These are phyloP conservation scores for Excalfactoria chinensis DNA, from an alignment of 2,113 vertebrate genomes.

Conservation along the genomic window DNA sequence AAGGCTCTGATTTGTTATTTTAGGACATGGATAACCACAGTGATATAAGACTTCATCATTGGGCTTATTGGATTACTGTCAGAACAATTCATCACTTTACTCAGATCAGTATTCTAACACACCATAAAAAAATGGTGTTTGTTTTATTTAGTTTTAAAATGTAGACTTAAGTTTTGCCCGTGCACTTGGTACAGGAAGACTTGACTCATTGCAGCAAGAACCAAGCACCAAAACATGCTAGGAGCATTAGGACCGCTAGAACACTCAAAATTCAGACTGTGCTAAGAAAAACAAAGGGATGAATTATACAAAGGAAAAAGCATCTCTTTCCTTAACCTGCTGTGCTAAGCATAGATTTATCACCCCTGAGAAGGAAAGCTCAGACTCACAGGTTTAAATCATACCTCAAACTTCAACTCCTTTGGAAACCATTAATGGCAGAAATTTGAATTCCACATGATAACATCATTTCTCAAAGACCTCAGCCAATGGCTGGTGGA, in stretches of 20 bases:
- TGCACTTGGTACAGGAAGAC: background rate
- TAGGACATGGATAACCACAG: background rate
- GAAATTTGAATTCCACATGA: background rate
- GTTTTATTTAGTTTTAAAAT: background rate
- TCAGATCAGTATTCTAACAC: background rate
- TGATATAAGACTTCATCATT: background rate
- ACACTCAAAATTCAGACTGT: background rate
- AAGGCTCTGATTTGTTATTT: background rate
- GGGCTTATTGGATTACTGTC: background rate
- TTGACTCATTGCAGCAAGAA: background rate
- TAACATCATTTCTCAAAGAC: background rate
- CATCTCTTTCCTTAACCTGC: background rate
- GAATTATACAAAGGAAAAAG: background rate
- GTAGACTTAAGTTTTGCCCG: background rate
- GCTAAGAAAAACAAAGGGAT: background rate
- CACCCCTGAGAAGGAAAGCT: background rate
- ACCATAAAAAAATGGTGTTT: background rate
- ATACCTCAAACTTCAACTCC: background rate
- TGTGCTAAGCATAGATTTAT: background rate
- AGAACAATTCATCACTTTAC: background rate
- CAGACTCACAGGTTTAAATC: background rate
- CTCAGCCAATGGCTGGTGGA: background rate
- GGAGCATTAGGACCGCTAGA: background rate
- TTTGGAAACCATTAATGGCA: background rate
- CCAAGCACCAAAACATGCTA: background rate